A percentile compares a stretch with the other conserved stretches of the same genome.
phyloP scores from a whole-genome alignment of 2,888 invertebrate species.

The Amaurobius ferox region DNA sequence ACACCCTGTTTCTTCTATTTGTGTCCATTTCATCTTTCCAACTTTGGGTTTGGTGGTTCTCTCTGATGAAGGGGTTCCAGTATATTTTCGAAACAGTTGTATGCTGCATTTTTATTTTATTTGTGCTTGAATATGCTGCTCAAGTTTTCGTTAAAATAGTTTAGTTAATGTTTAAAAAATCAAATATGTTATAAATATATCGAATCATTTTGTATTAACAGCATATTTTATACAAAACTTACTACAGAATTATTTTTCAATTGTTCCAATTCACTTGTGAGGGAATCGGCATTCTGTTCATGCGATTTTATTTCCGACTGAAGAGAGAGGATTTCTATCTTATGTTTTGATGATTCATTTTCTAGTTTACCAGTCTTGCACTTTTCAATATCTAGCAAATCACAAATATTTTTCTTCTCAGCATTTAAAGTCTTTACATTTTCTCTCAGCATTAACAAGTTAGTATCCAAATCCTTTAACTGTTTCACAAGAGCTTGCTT shows the following conservation, averaged over 20 bases:
- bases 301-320: background rate
- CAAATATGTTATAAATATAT: no score
- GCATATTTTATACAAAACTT: no score
- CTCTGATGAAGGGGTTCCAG: no score
- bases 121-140: no score
- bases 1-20: no score
- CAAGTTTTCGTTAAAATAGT: no score
- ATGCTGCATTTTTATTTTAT: no score
- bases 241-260: constrained; percentile 19
- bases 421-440: background rate
- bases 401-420: constrained; percentile 10
- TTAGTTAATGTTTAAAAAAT: no score
- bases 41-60: no score
- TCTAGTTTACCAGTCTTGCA: background rate
- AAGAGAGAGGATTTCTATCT: background rate
- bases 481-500: background rate
- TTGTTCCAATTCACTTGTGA: background rate
- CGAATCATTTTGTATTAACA: no score
- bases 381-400: constrained; percentile 10
- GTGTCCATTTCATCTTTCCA: no score
- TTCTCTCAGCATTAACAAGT: background rate
- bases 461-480: background rate
- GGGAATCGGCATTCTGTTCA: background rate
- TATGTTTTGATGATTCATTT: background rate
- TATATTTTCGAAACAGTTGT: no score